These are phyloP conservation scores for Anguilla obscura DNA, from an alignment of 2,797 vertebrate genomes.

Conservation along the genomic window DNA sequence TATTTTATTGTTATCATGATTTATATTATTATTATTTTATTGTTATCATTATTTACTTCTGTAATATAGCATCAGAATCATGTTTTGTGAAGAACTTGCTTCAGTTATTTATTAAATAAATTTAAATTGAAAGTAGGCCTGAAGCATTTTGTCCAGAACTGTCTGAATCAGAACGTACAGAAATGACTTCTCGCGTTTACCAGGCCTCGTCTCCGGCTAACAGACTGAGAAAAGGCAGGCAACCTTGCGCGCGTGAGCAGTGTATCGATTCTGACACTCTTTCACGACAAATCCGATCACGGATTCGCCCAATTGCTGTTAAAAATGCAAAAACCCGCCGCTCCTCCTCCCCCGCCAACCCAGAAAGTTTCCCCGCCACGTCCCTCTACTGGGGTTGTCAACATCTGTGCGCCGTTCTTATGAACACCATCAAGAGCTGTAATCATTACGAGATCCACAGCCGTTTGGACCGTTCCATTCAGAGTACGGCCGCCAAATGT, in stretches of 20 bases:
- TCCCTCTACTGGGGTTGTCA: constrained; percentile 88
- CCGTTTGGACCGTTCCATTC: constrained; percentile 79
- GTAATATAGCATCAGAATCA: not conserved
- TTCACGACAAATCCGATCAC: constrained; percentile 96
- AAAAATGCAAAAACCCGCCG: constrained; percentile 83
- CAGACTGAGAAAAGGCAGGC: constrained; percentile 71
- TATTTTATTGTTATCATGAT: too few species aligned
- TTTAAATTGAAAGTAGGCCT: constrained; percentile 30
- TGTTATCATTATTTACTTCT: not conserved
- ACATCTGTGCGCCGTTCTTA: constrained; percentile 80
- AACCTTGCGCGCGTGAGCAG: constrained; percentile 82
- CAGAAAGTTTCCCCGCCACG: constrained; percentile 84
- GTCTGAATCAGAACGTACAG: constrained; percentile 70
- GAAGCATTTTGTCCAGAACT: constrained; percentile 75
- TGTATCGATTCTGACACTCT: constrained; percentile 98
- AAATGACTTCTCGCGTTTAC: constrained; percentile 81
- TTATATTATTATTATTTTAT: too few species aligned
- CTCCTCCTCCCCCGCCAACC: constrained; percentile 82
- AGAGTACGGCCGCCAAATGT: constrained; percentile 68
- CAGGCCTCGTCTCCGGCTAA: constrained; percentile 78
- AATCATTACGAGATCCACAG: constrained; percentile 81
- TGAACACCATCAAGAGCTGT: constrained; percentile 81
- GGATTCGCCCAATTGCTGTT: constrained; percentile 69
- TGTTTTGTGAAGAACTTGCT: not conserved
- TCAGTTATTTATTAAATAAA: not conserved